Percentiles rank a stretch among this genome's conserved stretches.
Conservation (phyloP, 2,113 vertebrate species). For the Sinocyclocheilus grahami region DNA sequence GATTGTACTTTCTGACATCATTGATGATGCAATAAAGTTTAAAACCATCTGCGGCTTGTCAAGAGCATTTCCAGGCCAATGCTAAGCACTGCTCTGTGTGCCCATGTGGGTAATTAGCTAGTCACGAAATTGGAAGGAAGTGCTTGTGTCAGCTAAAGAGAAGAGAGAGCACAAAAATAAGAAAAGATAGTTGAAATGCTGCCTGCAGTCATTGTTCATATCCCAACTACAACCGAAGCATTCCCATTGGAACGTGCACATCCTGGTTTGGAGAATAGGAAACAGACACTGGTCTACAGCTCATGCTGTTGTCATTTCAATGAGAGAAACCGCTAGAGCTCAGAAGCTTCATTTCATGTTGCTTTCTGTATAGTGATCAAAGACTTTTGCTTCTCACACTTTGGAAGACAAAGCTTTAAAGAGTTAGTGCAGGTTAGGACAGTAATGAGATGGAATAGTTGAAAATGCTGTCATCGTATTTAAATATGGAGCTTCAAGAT, state of each 20-base stretch:
- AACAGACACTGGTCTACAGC: neutral
- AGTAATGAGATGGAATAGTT: neutral
- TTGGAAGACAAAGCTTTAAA: neutral
- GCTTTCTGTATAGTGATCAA: slow-evolving; percentile 5
- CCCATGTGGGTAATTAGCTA: slow-evolving; percentile 28
- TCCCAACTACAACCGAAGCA: neutral
- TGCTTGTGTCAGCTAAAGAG: slow-evolving; percentile 43
- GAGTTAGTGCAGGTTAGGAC: neutral
- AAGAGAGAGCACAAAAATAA: neutral
- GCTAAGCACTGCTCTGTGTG: slow-evolving; percentile 6
- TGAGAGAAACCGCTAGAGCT: neutral
- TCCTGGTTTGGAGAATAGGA: slow-evolving; percentile 18
- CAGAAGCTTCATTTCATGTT: neutral
- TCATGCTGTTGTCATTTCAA: neutral
- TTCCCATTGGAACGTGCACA: neutral
- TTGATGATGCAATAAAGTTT: slow-evolving; percentile 33
- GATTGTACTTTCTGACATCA: slow-evolving; percentile 16
- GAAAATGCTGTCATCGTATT: neutral
- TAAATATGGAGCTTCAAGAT: neutral
- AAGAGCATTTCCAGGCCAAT: neutral
- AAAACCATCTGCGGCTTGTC: neutral
- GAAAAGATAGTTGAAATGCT: neutral
- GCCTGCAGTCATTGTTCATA: slow-evolving; percentile 12
- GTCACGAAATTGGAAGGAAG: neutral
- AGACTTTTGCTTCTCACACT: neutral